Percentiles rank a stretch among this genome's conserved stretches.
Evolutionary conservation across 2,888 invertebrate species (phyloP).

Genomic region (Acleris emargana): DNA sequence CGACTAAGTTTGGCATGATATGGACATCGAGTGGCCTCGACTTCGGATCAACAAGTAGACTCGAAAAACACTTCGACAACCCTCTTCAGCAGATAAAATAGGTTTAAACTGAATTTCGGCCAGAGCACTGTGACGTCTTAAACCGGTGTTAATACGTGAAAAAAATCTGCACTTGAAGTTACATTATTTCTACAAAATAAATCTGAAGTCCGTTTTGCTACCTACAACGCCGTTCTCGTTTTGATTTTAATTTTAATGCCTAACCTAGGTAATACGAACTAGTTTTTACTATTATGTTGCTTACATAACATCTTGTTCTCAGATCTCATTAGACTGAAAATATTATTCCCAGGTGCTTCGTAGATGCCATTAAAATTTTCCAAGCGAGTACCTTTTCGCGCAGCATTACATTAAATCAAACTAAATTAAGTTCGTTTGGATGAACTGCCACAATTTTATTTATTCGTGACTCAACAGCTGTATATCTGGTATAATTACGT

Average conservation of each 20-base stretch:
- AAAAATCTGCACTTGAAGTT: too few relatives aligned
- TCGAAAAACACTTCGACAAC: constrained; percentile 17
- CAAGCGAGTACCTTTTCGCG: constrained; percentile 12
- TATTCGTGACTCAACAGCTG: neutral
- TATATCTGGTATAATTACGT: neutral
- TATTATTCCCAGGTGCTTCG: neutral
- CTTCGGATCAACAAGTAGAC: constrained; percentile 20
- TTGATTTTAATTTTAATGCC: too few relatives aligned
- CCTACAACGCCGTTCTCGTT: too few relatives aligned
- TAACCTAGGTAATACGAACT: too few relatives aligned
- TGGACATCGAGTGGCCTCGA: constrained; percentile 16
- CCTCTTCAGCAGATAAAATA: constrained; percentile 3
- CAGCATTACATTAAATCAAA: constrained; percentile 9
- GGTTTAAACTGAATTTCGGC: too few relatives aligned
- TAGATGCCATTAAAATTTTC: constrained; percentile 25
- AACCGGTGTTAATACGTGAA: too few relatives aligned
- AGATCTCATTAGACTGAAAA: constrained; percentile 12
- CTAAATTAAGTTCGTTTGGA: constrained; percentile 17
- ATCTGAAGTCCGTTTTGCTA: too few relatives aligned
- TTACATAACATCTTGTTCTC: neutral
- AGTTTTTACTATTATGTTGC: too few relatives aligned
- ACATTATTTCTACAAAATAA: too few relatives aligned
- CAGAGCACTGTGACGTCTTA: too few relatives aligned
- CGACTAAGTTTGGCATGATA: constrained; percentile 1
- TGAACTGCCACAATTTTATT: constrained; percentile 1